phyloP scores from a whole-genome alignment of 2,113 vertebrate genomes.

The Syrmaticus mikado region DNA sequence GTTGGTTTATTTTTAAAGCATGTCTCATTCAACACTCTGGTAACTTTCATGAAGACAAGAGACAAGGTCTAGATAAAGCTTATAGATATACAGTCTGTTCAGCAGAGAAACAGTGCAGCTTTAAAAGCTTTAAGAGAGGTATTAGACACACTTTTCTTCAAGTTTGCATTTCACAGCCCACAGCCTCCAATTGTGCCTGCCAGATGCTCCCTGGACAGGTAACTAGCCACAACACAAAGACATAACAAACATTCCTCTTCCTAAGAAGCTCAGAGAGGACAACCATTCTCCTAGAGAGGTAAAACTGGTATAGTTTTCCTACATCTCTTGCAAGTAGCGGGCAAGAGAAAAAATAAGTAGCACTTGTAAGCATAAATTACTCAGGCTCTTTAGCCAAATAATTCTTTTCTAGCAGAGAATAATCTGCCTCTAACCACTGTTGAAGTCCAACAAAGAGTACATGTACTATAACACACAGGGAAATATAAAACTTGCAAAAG shows the following conservation, averaged over 20 bases:
- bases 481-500: not conserved
- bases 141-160: not conserved
- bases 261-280: not conserved
- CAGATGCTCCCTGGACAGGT: not conserved
- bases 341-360: not conserved
- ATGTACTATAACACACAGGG: not conserved
- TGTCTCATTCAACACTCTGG: not conserved
- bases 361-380: not conserved
- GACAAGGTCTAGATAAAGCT: not conserved
- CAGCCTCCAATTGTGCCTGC: not conserved
- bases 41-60: not conserved
- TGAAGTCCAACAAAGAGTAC: not conserved
- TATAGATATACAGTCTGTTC: not conserved
- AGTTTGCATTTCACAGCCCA: not conserved
- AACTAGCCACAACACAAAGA: not conserved
- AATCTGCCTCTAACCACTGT: not conserved
- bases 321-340: not conserved
- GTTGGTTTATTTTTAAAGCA: not conserved
- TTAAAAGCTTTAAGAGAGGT: not conserved
- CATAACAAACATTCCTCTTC: not conserved
- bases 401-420: not conserved
- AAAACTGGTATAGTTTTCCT: not conserved
- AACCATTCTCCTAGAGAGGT: not conserved
- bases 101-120: not conserved
- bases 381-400: not conserved